Conservation (phyloP, 2,888 invertebrate species). For the Lasioglossum morio region DNA sequence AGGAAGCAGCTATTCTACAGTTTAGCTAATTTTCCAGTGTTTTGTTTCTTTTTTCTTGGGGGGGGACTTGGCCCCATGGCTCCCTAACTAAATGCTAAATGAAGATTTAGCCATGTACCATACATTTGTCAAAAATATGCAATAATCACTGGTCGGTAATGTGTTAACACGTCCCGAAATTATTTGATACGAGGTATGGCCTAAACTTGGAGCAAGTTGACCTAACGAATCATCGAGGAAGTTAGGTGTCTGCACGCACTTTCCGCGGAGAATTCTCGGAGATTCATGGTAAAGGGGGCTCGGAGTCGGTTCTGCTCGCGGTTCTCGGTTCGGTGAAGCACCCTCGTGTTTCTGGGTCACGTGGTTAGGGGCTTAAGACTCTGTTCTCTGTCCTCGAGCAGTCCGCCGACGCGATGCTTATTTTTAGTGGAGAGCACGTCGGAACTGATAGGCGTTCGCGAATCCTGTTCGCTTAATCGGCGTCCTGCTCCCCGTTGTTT, state of each 20-base stretch:
- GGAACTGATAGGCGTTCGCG: constrained; percentile 4
- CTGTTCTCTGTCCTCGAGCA: neutral
- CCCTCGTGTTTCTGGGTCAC: constrained; percentile 28
- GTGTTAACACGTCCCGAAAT: too few relatives aligned
- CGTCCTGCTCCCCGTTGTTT: constrained; percentile 29
- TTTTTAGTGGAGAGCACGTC: neutral
- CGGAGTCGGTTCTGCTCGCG: neutral
- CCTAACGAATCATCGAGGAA: neutral
- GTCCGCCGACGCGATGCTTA: neutral
- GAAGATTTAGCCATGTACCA: too few relatives aligned
- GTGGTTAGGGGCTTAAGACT: constrained; percentile 3
- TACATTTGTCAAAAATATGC: too few relatives aligned
- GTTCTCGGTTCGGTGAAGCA: neutral
- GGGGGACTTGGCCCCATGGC: too few relatives aligned
- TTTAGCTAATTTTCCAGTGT: too few relatives aligned
- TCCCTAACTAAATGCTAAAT: too few relatives aligned
- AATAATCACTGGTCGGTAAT: too few relatives aligned
- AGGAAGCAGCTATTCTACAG: too few relatives aligned
- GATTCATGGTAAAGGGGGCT: neutral
- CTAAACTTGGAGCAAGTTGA: neutral
- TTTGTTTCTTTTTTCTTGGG: too few relatives aligned
- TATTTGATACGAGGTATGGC: too few relatives aligned
- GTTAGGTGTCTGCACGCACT: neutral
- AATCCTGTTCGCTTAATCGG: constrained; percentile 25
- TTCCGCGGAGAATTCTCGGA: neutral